phyloP scores from a whole-genome alignment of 1,140 invertebrate species.

The Nebria ingens region DNA sequence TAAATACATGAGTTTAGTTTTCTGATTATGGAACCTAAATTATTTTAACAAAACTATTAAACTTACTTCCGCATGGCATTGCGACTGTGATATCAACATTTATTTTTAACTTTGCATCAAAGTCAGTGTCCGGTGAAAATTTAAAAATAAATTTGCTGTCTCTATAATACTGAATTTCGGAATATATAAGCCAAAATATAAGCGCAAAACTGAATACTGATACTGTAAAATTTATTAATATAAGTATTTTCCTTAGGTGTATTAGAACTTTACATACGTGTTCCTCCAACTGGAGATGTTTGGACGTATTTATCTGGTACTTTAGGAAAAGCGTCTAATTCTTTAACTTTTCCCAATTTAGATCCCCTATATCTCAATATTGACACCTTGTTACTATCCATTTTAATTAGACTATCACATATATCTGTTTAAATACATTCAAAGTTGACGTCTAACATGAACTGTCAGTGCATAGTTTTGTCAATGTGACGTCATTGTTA shows the following conservation, averaged over 20 bases:
- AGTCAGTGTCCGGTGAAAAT: conserved; percentile 82
- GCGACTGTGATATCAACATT: conserved; percentile 92
- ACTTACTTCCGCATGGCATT: conserved; percentile 74
- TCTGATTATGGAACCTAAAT: not conserved
- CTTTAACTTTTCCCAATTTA: conserved; percentile 62
- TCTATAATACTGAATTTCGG: conserved; percentile 76
- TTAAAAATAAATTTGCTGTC: conserved; percentile 74
- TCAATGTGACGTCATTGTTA: no score
- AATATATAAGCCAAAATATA: conserved; percentile 68
- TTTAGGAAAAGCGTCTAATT: conserved; percentile 85
- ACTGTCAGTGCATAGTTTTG: no score
- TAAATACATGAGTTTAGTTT: conserved; percentile 20
- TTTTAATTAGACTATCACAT: conserved; percentile 11
- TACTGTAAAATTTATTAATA: conserved; percentile 45
- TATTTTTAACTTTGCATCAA: conserved; percentile 79
- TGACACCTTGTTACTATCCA: conserved; percentile 30
- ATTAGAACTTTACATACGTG: conserved; percentile 46
- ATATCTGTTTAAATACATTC: no score
- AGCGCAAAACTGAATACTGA: conserved; percentile 69
- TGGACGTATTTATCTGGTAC: conserved; percentile 75
- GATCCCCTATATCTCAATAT: conserved; percentile 51
- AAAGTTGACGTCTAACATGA: no score
- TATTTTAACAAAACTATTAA: conserved; percentile 11
- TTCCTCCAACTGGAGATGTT: conserved; percentile 70
- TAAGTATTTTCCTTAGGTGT: conserved; percentile 4